A percentile compares a stretch with the other conserved stretches of the same genome.
These are phyloP conservation scores for Molorchus minor DNA, from an alignment of 2,888 invertebrate genomes.

Conservation along the genomic window DNA sequence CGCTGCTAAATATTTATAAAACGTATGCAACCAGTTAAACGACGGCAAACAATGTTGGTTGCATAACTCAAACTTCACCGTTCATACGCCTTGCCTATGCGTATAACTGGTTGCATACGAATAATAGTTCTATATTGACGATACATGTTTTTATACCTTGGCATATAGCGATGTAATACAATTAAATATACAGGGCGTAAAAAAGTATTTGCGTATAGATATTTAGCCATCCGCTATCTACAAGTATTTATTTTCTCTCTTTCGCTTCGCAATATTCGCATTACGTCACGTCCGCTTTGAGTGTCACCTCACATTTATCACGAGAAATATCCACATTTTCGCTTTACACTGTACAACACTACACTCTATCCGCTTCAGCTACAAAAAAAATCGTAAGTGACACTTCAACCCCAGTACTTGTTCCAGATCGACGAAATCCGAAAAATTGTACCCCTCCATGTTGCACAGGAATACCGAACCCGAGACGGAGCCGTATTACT, in stretches of 20 bases:
- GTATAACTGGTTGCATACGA: constrained; percentile 25
- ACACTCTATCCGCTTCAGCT: not conserved
- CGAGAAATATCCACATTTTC: not conserved
- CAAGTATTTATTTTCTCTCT: constrained; percentile 1
- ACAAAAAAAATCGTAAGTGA: not conserved
- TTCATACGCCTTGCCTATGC: too few relatives aligned
- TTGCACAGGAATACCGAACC: constrained; percentile 82
- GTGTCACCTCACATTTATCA: constrained; percentile 32
- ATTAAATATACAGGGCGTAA: not conserved
- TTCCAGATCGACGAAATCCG: constrained; percentile 91
- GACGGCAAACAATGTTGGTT: too few relatives aligned
- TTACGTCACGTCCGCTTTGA: constrained; percentile 47
- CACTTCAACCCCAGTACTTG: constrained; percentile 29
- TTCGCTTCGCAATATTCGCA: constrained; percentile 30
- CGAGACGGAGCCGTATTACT: constrained; percentile 87
- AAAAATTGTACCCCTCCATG: constrained; percentile 94
- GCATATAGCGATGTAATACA: too few relatives aligned
- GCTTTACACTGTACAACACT: not conserved
- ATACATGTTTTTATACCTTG: too few relatives aligned
- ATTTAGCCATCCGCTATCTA: too few relatives aligned
- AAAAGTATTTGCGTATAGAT: too few relatives aligned
- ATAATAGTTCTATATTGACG: too few relatives aligned
- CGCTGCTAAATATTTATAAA: constrained; percentile 28
- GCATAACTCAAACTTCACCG: too few relatives aligned
- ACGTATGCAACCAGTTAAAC: not conserved